Evolutionary conservation across 2,888 invertebrate species (phyloP).

Genomic region (Furcula furcula): DNA sequence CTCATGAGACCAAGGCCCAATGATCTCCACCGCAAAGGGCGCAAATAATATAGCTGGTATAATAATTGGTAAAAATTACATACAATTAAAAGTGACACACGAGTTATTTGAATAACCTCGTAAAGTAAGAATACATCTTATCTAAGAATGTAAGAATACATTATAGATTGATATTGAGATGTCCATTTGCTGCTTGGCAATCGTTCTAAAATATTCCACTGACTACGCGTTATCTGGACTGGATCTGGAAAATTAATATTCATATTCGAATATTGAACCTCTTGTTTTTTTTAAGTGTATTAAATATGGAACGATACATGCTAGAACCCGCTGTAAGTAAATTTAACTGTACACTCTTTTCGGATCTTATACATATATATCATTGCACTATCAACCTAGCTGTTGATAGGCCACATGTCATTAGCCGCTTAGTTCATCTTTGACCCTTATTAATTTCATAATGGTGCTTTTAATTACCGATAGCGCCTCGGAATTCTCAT

Average conservation of each 20-base stretch:
- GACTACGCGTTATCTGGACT: neutral
- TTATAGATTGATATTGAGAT: no score
- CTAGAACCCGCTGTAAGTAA: constrained; percentile 41
- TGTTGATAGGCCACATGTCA: constrained; percentile 12
- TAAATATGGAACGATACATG: constrained; percentile 49
- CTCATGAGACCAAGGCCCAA: no score
- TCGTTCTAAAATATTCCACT: neutral
- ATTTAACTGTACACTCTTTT: constrained; percentile 3
- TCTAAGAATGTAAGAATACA: no score
- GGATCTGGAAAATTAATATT: neutral
- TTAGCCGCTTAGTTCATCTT: constrained; percentile 29
- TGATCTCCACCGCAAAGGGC: no score
- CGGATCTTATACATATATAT: constrained; percentile 3
- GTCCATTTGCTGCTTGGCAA: neutral
- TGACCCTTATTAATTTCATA: constrained; percentile 35
- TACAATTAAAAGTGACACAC: no score
- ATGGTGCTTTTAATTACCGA: constrained; percentile 21
- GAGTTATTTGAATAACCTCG: no score
- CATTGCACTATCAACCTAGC: constrained; percentile 11
- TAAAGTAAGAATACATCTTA: no score
- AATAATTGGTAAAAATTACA: no score
- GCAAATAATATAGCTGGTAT: no score
- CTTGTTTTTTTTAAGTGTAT: no score
- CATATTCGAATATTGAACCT: no score
- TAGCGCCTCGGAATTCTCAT: constrained; percentile 25